These are phyloP conservation scores for Petaurus breviceps DNA, from an alignment of 2,113 vertebrate species.

Conservation along the genomic window DNA sequence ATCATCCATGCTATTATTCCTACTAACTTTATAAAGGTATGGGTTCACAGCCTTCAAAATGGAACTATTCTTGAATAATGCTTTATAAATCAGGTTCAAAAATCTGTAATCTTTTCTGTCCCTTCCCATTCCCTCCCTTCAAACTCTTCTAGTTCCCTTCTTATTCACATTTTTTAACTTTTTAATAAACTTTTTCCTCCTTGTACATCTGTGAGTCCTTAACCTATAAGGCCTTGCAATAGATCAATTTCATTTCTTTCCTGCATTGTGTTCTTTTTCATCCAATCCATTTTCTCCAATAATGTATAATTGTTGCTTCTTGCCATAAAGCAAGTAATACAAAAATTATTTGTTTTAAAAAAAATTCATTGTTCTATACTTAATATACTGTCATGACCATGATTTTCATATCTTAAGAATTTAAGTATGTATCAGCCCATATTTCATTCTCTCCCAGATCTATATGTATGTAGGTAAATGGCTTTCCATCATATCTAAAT, in stretches of 20 bases:
- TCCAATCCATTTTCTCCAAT: neutral
- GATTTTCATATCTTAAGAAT: neutral
- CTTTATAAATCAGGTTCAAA: conserved; percentile 20
- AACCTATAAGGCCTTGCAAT: neutral
- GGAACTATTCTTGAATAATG: conserved; percentile 3
- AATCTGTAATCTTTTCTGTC: neutral
- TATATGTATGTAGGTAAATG: neutral
- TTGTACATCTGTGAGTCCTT: neutral
- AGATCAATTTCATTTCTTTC: neutral
- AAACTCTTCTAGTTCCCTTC: neutral
- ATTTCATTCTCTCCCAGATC: neutral
- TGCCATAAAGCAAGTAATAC: neutral
- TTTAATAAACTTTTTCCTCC: neutral
- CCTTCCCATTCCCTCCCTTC: neutral
- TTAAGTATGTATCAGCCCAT: neutral
- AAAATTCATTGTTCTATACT: neutral
- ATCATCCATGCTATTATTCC: conserved; percentile 2
- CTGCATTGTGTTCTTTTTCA: neutral
- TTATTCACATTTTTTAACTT: neutral
- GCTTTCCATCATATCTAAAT: conserved; percentile 56
- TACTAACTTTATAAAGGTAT: neutral
- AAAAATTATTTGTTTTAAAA: neutral
- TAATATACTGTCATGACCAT: neutral
- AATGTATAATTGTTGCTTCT: neutral
- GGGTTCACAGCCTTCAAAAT: neutral